Conservation (phyloP, 2,888 invertebrate species). For the Drosophila barbarae region DNA sequence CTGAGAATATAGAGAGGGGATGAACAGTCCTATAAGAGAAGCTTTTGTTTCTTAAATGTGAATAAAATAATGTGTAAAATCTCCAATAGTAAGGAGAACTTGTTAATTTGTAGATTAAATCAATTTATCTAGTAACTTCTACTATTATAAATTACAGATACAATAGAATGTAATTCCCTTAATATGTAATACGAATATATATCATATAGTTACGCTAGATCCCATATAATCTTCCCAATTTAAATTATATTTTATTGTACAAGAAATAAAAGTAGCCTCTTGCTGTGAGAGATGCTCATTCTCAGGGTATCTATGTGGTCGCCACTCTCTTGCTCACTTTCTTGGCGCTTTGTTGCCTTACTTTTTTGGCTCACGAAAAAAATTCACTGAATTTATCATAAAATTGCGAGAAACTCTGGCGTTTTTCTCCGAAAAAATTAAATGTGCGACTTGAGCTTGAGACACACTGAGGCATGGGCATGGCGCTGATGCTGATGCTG, state of each 20-base stretch:
- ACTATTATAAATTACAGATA: no score
- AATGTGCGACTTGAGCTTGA: conserved; percentile 48
- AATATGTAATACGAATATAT: no score
- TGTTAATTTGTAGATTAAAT: no score
- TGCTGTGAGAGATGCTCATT: not conserved
- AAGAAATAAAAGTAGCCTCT: not conserved
- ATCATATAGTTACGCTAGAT: no score
- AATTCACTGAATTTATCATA: conserved; percentile 77
- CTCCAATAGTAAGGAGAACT: no score
- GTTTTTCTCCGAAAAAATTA: conserved; percentile 76
- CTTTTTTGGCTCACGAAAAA: conserved; percentile 50
- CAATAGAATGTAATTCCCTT: no score
- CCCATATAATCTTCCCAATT: not conserved
- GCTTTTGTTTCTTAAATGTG: not conserved
- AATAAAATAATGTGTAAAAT: no score
- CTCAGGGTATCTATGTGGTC: not conserved
- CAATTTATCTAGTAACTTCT: no score
- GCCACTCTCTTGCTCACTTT: not conserved
- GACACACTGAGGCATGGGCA: conserved; percentile 3
- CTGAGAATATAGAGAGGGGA: no score
- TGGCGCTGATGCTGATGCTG: conserved; percentile 13
- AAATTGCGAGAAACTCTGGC: conserved; percentile 77
- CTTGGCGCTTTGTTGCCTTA: conserved; percentile 9
- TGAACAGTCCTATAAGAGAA: not conserved
- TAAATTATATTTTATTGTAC: not conserved